phyloP scores from a whole-genome alignment of 2,888 invertebrate species.

The Tachystola acroxantha region DNA sequence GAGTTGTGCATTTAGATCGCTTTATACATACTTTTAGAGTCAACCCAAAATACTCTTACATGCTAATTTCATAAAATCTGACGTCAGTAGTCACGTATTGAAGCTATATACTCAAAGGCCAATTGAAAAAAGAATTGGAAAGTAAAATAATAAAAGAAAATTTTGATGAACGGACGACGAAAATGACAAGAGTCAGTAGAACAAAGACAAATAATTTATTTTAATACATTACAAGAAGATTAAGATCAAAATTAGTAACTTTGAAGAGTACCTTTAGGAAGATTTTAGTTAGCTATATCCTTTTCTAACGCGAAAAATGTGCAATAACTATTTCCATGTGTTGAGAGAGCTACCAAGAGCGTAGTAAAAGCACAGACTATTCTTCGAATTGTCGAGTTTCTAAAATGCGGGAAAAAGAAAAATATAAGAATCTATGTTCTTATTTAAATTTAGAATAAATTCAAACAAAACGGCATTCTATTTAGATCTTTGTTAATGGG shows the following conservation, averaged over 20 bases:
- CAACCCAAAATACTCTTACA: constrained; percentile 6
- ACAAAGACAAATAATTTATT: constrained; percentile 38
- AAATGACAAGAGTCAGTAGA: constrained; percentile 12
- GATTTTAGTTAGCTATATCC: constrained; percentile 31
- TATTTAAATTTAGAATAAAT: constrained; percentile 39
- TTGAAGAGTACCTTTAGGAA: constrained; percentile 27
- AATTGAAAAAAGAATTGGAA: constrained; percentile 32
- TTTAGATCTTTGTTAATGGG: constrained; percentile 55
- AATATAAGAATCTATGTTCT: constrained; percentile 47
- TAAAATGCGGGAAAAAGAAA: constrained; percentile 57
- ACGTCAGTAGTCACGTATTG: constrained; percentile 30
- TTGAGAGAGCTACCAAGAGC: constrained; percentile 31
- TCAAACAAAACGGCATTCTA: constrained; percentile 60
- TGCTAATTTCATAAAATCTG: constrained; percentile 17
- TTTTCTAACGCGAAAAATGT: constrained; percentile 48
- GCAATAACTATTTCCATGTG: constrained; percentile 58
- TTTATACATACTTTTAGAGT: neutral
- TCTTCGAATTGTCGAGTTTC: constrained; percentile 27
- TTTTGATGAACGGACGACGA: constrained; percentile 27
- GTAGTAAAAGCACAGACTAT: constrained; percentile 22
- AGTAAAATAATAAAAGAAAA: constrained; percentile 24
- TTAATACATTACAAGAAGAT: constrained; percentile 71
- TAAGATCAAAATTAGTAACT: constrained; percentile 28
- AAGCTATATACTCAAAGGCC: constrained; percentile 19
- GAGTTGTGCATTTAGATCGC: constrained; percentile 47